These are phyloP conservation scores for Antedon mediterranea DNA, from an alignment of 53 echinoderm and acorn worm genomes.

Conservation along the genomic window DNA sequence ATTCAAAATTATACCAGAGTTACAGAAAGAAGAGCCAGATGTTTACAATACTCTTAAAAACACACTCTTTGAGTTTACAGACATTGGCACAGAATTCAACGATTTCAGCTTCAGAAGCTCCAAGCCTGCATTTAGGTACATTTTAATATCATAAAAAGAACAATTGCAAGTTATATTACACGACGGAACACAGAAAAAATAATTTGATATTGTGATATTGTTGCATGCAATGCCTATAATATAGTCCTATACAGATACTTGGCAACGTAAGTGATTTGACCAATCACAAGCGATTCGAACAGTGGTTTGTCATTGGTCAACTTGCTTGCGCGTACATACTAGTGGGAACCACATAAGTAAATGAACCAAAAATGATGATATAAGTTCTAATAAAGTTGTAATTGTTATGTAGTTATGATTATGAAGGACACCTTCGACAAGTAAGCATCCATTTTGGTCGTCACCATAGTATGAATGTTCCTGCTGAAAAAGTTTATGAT, in stretches of 20 bases:
- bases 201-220: no score
- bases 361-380: no score
- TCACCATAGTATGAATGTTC: slow-evolving; percentile 1
- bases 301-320: no score
- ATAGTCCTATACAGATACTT: no score
- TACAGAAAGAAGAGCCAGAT: background rate
- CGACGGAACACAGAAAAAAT: no score
- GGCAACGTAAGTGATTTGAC: no score
- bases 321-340: no score
- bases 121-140: background rate
- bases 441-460: background rate
- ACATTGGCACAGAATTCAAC: background rate
- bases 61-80: background rate
- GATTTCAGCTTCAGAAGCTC: background rate
- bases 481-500: slow-evolving; percentile 6
- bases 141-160: background rate
- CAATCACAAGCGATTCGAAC: no score
- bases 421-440: background rate
- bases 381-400: background rate
- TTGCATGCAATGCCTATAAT: no score
- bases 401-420: background rate
- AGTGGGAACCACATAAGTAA: no score
- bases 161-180: no score
- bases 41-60: background rate
- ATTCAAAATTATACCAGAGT: background rate